Base-by-base conservation (phyloP, 2,888 invertebrate species). In the Drosophila putrida region DNA sequence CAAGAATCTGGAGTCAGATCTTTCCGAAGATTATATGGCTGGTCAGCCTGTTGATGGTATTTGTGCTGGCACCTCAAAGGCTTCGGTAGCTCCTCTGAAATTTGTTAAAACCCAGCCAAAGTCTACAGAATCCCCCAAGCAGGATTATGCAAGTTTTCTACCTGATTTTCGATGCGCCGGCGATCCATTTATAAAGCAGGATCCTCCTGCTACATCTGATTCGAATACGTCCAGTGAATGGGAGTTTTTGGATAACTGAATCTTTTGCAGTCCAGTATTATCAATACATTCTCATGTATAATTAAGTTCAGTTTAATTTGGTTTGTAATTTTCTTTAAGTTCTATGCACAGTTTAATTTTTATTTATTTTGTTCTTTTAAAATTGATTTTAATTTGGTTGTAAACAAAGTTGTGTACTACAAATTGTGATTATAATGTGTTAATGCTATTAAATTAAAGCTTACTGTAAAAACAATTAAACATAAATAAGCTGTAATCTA, bases 201-300 rank as follows among this genome's bases (percentile, higher is more conserved):
- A 67, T 6, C 53, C 80, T 8, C 78, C 75, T 4, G 59, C 63
- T 5, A 75, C 86, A 20, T 75, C 68, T 13, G 85, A 88, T 60
- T 89, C 91, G 4, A 88, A 85, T 44, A 90, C 84, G 20, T 91
- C 92, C 27, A 90, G 89, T 71, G 92, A 92, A 74, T 92, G 93
- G 92, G 92, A 92, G 71, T 90, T 92, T 71, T 72, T 92, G 66
- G 91, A 92, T 71, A 91, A 91, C 59, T 91, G 74, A 89, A 47
- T 4, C 38, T 8, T 15, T 28, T 15, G 11, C 25, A 66, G 41
- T 38, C 31, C 60, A 65, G 78, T 71, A 77, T 80, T 86, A 61
- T 38, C 36, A 28, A 55, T 20, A 53, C 54, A 57, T 51, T 53
- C 25, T 9, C 10, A 6, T 25, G 11, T 43, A 6, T 11, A 43